Base-by-base conservation (phyloP, 2,888 invertebrate species). In the Cabera pusaria region DNA sequence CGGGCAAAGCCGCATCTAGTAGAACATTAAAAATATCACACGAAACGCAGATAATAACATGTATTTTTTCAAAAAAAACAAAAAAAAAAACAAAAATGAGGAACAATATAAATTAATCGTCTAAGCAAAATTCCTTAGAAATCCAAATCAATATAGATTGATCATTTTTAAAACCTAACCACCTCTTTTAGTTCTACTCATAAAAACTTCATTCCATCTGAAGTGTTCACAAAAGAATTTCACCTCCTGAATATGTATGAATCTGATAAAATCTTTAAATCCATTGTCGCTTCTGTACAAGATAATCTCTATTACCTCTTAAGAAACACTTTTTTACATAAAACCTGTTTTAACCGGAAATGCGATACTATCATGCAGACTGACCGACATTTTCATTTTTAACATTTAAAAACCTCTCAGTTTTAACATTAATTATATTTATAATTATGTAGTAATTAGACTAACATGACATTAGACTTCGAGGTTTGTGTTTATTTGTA, bases 281-380 rank as follows among this genome's bases (percentile, higher is more conserved):
- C 28, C 40, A 52, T 39, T 51, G 52, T 42, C 56, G 40, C 48
- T 44, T 67, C 66, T 68, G 44, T 5, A 17, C 17, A 10, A 29
- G 26, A 39, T 73, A 66, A 57, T 81, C 79, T 72, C 44, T 72
- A 72, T 43, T 41, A 52, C 55, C 60, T 63, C 65, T 70, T 64
- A 67, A 72, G 70, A 68, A 72, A 70, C 72, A 68, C 61, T 65
- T 72, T 83, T 81, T 78, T 73, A 69, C 64, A 68, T 65, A 68
- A 67, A 72, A 69, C 69, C 61, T 50, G 61, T 60, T 62, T 68
- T 72, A 74, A 75, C 81, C 85, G 85, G 85, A 86, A 79, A 79
- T 69, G 76, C 65, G 84, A 86, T 86, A 76, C 69, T 67, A 86
- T 85, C 85, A 68, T 69, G 72, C 69, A 66, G 9, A 27, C 67